Evolutionary conservation across 2,113 vertebrate species (phyloP).

Genomic region (Steatornis caripensis): DNA sequence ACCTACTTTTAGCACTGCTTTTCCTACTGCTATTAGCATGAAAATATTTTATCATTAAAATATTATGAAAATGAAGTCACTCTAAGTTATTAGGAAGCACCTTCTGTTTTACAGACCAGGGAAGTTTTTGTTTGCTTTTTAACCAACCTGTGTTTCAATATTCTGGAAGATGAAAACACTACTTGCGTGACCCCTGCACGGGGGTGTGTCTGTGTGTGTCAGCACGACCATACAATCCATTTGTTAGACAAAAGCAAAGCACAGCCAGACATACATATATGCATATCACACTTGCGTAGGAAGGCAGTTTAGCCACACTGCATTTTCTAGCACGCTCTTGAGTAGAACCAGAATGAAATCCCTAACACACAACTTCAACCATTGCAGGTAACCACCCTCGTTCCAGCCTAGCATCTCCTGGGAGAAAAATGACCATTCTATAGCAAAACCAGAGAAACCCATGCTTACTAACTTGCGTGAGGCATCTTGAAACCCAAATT

Average conservation of each 20-base stretch:
- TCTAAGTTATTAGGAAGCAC: neutral
- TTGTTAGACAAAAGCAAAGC: neutral
- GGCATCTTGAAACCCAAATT: neutral
- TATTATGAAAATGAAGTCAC: neutral
- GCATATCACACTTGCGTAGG: neutral
- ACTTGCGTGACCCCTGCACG: neutral
- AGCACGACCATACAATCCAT: neutral
- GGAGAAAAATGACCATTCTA: neutral
- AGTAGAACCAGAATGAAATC: neutral
- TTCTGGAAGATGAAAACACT: neutral
- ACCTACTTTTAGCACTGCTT: neutral
- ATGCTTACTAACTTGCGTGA: neutral
- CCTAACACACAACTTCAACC: neutral
- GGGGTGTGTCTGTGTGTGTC: neutral
- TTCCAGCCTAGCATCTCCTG: neutral
- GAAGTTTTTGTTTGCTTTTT: neutral
- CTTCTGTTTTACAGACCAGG: neutral
- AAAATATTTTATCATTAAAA: neutral
- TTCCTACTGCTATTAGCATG: neutral
- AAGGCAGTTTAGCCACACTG: neutral
- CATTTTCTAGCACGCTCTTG: neutral
- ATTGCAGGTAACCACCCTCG: neutral
- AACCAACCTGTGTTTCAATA: neutral
- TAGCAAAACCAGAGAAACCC: neutral
- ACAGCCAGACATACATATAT: neutral